Evolutionary conservation across 2,113 vertebrate species (phyloP).

Genomic region (Neolamprologus brichardi): DNA sequence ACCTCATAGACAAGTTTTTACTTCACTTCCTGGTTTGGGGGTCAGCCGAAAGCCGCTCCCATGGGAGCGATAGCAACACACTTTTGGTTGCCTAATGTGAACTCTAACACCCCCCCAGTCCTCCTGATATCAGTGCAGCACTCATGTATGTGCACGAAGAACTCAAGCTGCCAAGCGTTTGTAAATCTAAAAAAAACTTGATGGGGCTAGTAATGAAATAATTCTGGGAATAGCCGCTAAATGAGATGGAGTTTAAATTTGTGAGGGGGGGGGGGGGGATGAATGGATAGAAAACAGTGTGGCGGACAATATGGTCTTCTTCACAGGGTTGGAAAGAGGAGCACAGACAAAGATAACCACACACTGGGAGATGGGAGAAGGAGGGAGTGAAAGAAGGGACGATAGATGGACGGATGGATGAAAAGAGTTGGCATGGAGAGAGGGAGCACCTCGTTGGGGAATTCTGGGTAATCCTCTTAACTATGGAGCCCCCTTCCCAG

Average conservation of each 20-base stretch:
- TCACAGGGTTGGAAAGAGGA: conserved; percentile 28
- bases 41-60: conserved; percentile 59
- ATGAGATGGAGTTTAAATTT: background rate
- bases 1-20: conserved; percentile 62
- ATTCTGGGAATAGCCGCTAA: background rate
- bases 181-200: background rate
- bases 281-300: conserved; percentile 27
- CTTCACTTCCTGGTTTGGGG: conserved; percentile 67
- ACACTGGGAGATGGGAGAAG: conserved; percentile 41
- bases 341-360: conserved; percentile 50
- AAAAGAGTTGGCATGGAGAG: conserved; percentile 62
- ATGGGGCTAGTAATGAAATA: background rate
- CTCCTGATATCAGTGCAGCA: background rate
- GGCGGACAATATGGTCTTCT: conserved; percentile 39
- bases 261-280: background rate
- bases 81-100: conserved; percentile 47
- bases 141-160: background rate
- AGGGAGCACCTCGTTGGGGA: conserved; percentile 62
- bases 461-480: conserved; percentile 73
- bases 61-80: conserved; percentile 42
- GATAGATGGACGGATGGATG: conserved; percentile 54
- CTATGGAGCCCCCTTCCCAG: conserved; percentile 59
- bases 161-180: background rate
- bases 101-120: conserved; percentile 32
- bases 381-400: conserved; percentile 31